A percentile compares a stretch with the other conserved stretches of the same genome.
phyloP scores from a whole-genome alignment of 2,888 invertebrate genomes.

The Lasioglossum oenotherae region DNA sequence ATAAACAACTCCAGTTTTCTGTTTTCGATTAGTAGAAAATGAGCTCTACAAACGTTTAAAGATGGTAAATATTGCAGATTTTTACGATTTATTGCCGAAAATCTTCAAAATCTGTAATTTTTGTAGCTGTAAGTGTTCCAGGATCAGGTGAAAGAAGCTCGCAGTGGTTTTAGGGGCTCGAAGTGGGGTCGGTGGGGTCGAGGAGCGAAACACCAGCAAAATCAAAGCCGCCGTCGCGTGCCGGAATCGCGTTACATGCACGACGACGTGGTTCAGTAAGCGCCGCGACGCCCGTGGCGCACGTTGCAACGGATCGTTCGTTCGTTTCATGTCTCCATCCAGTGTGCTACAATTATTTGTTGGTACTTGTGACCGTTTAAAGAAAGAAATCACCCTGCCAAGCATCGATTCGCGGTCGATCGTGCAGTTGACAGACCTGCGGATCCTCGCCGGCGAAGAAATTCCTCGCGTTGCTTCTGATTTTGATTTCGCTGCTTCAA shows the following conservation, averaged over 20 bases:
- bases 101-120: no score
- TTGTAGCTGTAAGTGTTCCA: background rate
- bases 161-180: background rate
- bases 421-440: background rate
- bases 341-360: background rate
- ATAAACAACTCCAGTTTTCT: background rate
- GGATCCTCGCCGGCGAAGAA: background rate
- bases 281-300: constrained; percentile 79
- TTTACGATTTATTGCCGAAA: no score
- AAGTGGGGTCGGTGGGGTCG: background rate
- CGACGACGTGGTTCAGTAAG: constrained; percentile 74
- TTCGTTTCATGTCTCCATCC: background rate
- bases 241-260: constrained; percentile 55
- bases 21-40: no score
- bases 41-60: no score
- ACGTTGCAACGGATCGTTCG: constrained; percentile 56
- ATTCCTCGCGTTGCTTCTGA: background rate
- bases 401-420: background rate
- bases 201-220: constrained; percentile 28
- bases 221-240: constrained; percentile 54
- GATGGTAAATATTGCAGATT: no score
- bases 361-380: background rate
- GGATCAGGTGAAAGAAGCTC: background rate
- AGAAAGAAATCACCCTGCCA: background rate
- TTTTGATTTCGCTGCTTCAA: background rate